Percentiles rank a stretch among this genome's conserved stretches.
phyloP scores from a whole-genome alignment of 2,113 vertebrate species.

The Aythya baeri region DNA sequence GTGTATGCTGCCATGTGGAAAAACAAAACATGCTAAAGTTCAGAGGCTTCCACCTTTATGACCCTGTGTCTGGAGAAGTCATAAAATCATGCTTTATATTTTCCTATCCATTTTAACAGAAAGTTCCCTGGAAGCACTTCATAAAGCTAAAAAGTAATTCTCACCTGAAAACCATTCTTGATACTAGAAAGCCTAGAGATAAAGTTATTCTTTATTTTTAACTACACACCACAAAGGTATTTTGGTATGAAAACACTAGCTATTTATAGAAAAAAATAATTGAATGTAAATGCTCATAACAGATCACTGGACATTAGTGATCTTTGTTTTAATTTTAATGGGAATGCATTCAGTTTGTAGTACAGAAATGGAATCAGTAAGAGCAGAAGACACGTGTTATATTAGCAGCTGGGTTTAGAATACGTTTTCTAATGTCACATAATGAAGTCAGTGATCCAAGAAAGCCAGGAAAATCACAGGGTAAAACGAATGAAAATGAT shows the following conservation, averaged over 20 bases:
- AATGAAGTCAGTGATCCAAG: constrained; percentile 30
- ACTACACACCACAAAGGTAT: no score
- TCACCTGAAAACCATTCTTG: fast-evolving
- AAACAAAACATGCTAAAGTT: not conserved
- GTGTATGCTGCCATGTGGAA: not conserved
- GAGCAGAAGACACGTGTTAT: constrained; percentile 5
- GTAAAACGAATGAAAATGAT: not conserved
- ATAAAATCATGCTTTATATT: not conserved
- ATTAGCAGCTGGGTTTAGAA: constrained; percentile 27
- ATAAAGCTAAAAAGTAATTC: not conserved
- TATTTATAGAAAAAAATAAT: constrained; percentile 25
- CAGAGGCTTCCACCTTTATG: not conserved
- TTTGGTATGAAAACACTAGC: not conserved
- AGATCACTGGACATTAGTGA: constrained; percentile 37
- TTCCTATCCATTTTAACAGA: not conserved
- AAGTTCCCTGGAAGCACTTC: not conserved
- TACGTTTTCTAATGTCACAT: constrained; percentile 21
- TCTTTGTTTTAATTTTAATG: constrained; percentile 8
- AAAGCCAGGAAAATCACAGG: not conserved
- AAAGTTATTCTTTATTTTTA: not conserved
- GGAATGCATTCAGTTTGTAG: constrained; percentile 8
- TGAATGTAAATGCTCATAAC: not conserved
- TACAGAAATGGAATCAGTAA: not conserved
- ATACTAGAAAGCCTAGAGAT: not conserved
- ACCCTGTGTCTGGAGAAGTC: not conserved